These are phyloP conservation scores for Dryococelus australis DNA, from an alignment of 2,888 invertebrate species.

Conservation along the genomic window DNA sequence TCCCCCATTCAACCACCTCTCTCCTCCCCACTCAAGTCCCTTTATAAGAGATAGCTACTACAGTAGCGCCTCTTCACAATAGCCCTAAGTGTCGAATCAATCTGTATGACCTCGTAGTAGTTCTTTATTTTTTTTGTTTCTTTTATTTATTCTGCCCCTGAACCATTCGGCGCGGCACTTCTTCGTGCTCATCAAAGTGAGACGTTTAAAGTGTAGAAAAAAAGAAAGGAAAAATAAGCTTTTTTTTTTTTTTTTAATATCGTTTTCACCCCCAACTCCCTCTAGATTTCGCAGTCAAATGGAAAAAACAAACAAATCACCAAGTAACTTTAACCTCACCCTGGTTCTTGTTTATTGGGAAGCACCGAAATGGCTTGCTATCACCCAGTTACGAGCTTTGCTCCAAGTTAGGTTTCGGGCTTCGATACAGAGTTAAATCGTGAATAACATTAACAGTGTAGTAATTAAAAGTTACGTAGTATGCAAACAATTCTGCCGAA, in stretches of 20 bases:
- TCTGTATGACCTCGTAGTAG: not conserved
- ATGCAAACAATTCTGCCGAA: too few relatives aligned
- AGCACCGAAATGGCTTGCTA: not conserved
- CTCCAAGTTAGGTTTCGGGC: too few relatives aligned
- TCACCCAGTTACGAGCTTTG: not conserved
- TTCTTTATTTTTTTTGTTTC: not conserved
- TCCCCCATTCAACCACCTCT: not conserved
- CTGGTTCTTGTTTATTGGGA: not conserved
- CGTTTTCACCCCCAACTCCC: not conserved
- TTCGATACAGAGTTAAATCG: too few relatives aligned
- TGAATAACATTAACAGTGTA: too few relatives aligned
- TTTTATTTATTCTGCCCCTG: not conserved
- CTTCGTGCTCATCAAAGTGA: not conserved
- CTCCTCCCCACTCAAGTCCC: not conserved
- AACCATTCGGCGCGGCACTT: not conserved
- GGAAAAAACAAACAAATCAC: not conserved
- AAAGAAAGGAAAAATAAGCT: not conserved
- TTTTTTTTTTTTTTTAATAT: not conserved
- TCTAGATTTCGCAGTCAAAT: not conserved
- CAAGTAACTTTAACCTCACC: not conserved
- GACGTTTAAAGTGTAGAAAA: not conserved
- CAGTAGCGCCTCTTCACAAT: not conserved
- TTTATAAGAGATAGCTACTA: constrained; percentile 16
- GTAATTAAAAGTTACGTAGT: too few relatives aligned
- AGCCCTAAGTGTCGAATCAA: constrained; percentile 7